These are phyloP conservation scores for Saguinus midas DNA, from an alignment of 2,113 vertebrate genomes.

Conservation along the genomic window DNA sequence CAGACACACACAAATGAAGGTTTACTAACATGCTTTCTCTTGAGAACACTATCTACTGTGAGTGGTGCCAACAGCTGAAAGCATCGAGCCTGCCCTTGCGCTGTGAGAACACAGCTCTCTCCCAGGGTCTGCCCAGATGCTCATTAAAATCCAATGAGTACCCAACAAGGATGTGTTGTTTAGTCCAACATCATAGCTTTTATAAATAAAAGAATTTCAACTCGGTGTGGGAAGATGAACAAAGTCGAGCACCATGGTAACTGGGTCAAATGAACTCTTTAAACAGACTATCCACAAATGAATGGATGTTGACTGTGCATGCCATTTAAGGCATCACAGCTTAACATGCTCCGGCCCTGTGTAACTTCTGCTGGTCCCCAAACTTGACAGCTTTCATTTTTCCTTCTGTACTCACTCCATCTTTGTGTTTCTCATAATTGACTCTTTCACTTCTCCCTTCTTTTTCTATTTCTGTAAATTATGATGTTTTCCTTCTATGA, in stretches of 20 bases:
- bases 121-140: slow-evolving; percentile 73
- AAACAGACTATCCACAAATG: neutral
- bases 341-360: neutral
- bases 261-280: slow-evolving; percentile 69
- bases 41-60: slow-evolving; percentile 75
- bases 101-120: slow-evolving; percentile 76
- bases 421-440: neutral
- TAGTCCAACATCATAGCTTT: slow-evolving; percentile 63
- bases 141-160: slow-evolving; percentile 75
- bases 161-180: slow-evolving; percentile 69
- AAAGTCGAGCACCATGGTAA: slow-evolving; percentile 64
- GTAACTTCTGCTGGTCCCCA: neutral
- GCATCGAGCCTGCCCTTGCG: neutral
- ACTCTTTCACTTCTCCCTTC: neutral
- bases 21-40: slow-evolving; percentile 68
- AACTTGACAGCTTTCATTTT: neutral
- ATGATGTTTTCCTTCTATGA: neutral
- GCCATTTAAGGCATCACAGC: neutral
- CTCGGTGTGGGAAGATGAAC: slow-evolving; percentile 67
- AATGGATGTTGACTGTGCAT: neutral
- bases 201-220: slow-evolving; percentile 66
- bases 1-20: slow-evolving; percentile 59
- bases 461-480: neutral
- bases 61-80: slow-evolving; percentile 67
- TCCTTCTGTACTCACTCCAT: neutral